Conservation (phyloP, 35 echinoderm and acorn worm genomes). For the Apostichopus californicus region DNA sequence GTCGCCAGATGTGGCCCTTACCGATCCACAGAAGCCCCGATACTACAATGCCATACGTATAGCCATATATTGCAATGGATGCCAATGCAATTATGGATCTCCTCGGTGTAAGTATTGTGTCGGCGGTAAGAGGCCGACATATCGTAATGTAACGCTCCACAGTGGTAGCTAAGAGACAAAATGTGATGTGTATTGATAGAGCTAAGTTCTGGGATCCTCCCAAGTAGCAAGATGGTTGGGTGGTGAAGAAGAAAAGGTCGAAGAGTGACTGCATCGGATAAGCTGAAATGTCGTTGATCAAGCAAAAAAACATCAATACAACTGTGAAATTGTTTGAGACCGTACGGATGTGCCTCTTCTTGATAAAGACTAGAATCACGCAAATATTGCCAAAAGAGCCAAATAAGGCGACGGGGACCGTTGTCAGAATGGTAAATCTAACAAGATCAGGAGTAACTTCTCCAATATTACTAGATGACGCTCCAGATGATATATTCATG, state of each 20-base stretch:
- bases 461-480: not conserved
- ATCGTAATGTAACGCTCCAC: not conserved
- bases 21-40: not conserved
- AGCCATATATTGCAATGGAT: too few species aligned
- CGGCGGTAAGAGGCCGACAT: not conserved
- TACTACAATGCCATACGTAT: not conserved
- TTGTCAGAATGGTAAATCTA: too few species aligned
- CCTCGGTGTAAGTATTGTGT: not conserved
- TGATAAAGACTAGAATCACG: slow-evolving; percentile 20
- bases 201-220: not conserved
- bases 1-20: not conserved
- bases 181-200: not conserved
- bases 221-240: not conserved
- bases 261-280: not conserved
- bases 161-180: not conserved
- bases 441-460: slow-evolving; percentile 4
- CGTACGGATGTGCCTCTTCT: not conserved
- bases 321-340: not conserved
- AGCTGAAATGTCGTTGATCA: not conserved
- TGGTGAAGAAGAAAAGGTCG: not conserved
- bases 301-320: not conserved
- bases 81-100: too few species aligned
- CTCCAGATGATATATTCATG: too few species aligned
- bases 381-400: slow-evolving; percentile 17
- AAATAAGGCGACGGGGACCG: not conserved